Conservation (phyloP, 2,797 vertebrate genomes). For the Australoheros facetus region DNA sequence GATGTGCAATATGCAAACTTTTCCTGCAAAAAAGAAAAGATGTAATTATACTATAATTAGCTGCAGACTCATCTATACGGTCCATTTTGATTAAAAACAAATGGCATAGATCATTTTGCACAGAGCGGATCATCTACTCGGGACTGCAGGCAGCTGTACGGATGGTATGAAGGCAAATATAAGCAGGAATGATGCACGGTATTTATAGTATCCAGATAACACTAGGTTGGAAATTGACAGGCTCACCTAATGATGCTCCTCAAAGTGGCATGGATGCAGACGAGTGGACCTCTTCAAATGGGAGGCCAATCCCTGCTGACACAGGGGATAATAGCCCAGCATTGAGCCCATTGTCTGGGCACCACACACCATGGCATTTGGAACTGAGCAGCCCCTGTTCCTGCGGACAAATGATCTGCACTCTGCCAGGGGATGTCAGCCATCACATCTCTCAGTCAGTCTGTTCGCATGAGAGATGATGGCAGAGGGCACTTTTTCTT, state of each 20-base stretch:
- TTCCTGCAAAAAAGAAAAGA: neutral
- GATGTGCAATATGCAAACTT: neutral
- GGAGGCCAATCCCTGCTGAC: slow-evolving; percentile 82
- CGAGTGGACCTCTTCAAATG: slow-evolving; percentile 81
- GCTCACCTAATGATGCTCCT: slow-evolving; percentile 83
- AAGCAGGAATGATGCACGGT: slow-evolving; percentile 68
- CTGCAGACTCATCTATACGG: neutral
- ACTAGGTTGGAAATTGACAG: slow-evolving; percentile 78
- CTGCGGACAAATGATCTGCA: slow-evolving; percentile 79
- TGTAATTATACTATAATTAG: slow-evolving; percentile 2
- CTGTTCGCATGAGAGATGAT: slow-evolving; percentile 66
- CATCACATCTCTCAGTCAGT: slow-evolving; percentile 72
- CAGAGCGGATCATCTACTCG: slow-evolving; percentile 44
- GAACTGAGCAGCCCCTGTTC: slow-evolving; percentile 72
- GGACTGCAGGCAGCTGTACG: slow-evolving; percentile 53
- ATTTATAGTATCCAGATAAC: slow-evolving; percentile 82
- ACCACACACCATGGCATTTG: slow-evolving; percentile 81
- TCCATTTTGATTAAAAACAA: slow-evolving; percentile 45
- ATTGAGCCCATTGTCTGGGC: slow-evolving; percentile 79
- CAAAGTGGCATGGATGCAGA: slow-evolving; percentile 81
- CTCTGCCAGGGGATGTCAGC: slow-evolving; percentile 77
- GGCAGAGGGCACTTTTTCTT: slow-evolving; percentile 68
- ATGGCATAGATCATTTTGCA: slow-evolving; percentile 45
- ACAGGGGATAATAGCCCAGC: slow-evolving; percentile 81
- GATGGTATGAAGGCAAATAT: slow-evolving; percentile 61